phyloP scores from a whole-genome alignment of 2,888 invertebrate species.

The Trachelus iudaicus region DNA sequence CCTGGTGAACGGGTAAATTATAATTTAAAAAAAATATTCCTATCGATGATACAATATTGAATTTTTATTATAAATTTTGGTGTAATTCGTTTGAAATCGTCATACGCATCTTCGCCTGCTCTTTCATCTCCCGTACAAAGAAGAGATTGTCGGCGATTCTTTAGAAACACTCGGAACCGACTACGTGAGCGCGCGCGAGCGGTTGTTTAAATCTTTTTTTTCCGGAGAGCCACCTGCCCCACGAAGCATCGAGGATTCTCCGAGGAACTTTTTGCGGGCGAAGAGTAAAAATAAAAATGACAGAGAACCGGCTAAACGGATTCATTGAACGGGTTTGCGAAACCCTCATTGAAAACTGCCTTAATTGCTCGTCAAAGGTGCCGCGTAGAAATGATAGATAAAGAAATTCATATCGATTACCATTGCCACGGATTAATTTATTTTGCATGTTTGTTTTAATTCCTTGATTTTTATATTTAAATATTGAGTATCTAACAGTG shows the following conservation, averaged over 20 bases:
- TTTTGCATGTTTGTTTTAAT: neutral
- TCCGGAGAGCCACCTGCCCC: slow-evolving; percentile 40
- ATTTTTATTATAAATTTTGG: neutral
- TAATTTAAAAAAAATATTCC: neutral
- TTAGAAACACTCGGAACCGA: neutral
- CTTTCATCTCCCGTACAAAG: neutral
- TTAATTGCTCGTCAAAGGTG: neutral
- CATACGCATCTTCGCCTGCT: neutral
- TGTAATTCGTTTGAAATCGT: neutral
- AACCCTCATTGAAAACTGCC: neutral
- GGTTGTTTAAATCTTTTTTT: slow-evolving; percentile 23
- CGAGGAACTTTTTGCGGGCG: slow-evolving; percentile 24
- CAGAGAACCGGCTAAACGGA: neutral
- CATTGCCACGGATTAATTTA: neutral
- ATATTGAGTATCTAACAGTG: neutral
- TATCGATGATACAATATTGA: neutral
- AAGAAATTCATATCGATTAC: neutral
- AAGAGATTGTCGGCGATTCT: neutral
- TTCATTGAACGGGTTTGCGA: neutral
- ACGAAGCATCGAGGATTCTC: slow-evolving; percentile 36
- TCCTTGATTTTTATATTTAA: neutral
- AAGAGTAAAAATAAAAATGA: neutral
- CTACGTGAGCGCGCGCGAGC: neutral
- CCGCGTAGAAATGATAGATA: neutral
- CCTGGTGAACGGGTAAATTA: slow-evolving; percentile 56